phyloP scores from a whole-genome alignment of 2,113 vertebrate genomes.

The Sardina pilchardus region DNA sequence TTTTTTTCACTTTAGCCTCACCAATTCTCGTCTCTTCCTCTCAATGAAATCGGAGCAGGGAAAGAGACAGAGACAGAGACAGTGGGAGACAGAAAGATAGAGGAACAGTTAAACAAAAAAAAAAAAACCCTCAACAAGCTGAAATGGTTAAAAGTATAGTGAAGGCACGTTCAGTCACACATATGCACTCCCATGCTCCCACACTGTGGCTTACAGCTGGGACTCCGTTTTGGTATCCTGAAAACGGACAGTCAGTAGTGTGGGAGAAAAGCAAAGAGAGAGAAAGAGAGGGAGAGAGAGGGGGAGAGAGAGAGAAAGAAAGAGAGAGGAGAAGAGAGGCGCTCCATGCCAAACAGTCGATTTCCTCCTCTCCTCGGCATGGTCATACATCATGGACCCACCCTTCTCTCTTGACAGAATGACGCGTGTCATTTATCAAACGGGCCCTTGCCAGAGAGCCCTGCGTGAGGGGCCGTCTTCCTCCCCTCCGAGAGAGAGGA shows the following conservation, averaged over 20 bases:
- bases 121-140: neutral
- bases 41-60: constrained; percentile 42
- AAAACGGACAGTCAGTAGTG: constrained; percentile 72
- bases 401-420: constrained; percentile 97
- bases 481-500: constrained; percentile 48
- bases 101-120: neutral
- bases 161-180: neutral
- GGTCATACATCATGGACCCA: constrained; percentile 96
- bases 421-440: constrained; percentile 99
- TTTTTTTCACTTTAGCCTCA: constrained; percentile 35
- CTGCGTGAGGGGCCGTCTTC: constrained; percentile 59
- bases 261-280: constrained; percentile 69
- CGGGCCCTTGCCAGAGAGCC: constrained; percentile 79
- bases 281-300: constrained; percentile 28
- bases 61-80: constrained; percentile 39
- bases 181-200: neutral
- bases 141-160: constrained; percentile 14
- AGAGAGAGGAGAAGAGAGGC: constrained; percentile 56
- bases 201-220: neutral
- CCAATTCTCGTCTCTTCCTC: constrained; percentile 15
- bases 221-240: constrained; percentile 74
- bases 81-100: constrained; percentile 5
- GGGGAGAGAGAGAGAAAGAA: constrained; percentile 29
- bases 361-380: constrained; percentile 95
- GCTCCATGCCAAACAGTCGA: constrained; percentile 93